Evolutionary conservation across 2,888 invertebrate genomes (phyloP).

Genomic region (Automeris io): DNA sequence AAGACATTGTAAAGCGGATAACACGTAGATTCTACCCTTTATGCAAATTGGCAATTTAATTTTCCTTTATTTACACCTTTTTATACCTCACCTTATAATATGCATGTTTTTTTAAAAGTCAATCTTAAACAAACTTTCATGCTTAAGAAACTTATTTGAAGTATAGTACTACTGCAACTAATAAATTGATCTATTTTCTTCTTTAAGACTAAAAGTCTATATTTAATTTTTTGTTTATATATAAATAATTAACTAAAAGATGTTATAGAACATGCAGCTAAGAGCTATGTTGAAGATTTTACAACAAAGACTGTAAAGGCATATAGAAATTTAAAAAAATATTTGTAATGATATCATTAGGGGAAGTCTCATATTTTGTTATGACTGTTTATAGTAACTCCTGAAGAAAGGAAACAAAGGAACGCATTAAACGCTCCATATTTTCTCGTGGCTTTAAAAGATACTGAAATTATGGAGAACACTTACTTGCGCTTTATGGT

Average conservation of each 20-base stretch:
- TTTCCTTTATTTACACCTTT: conserved; percentile 45
- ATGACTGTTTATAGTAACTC: conserved; percentile 74
- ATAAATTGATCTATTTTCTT: background rate
- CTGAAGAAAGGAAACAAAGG: conserved; percentile 83
- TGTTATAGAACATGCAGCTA: background rate
- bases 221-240: background rate
- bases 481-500: conserved; percentile 93
- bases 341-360: background rate
- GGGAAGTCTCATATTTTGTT: background rate
- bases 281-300: background rate
- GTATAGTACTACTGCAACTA: background rate
- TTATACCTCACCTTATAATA: conserved; percentile 2
- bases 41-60: conserved; percentile 37
- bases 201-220: background rate
- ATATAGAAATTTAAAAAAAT: background rate
- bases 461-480: conserved; percentile 91
- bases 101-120: conserved; percentile 2
- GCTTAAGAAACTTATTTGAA: background rate
- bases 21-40: conserved; percentile 45
- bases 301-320: background rate
- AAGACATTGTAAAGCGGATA: conserved; percentile 70
- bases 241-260: background rate
- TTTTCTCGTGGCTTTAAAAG: conserved; percentile 90
- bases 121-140: background rate
- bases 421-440: conserved; percentile 86